Evolutionary conservation across 2,113 vertebrate genomes (phyloP).

Genomic region (Sylvietta virens): DNA sequence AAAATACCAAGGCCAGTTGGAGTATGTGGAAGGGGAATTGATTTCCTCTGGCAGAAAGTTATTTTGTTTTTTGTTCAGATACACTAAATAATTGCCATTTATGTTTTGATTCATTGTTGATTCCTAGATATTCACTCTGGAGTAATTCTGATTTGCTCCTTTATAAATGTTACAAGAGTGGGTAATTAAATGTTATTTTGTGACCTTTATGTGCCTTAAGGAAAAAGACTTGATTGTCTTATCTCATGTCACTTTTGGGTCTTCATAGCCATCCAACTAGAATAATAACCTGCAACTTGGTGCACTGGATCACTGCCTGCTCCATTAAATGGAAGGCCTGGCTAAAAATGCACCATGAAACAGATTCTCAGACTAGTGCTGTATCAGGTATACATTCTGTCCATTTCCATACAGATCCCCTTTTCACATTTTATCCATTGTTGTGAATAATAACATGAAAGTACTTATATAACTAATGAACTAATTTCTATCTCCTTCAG

Average conservation of each 20-base stretch:
- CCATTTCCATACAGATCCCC: background rate
- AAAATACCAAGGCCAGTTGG: conserved; percentile 36
- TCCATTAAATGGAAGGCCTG: background rate
- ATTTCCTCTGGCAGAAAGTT: conserved; percentile 5
- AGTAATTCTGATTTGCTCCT: conserved; percentile 8
- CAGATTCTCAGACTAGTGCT: background rate
- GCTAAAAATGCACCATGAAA: background rate
- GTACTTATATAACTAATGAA: background rate
- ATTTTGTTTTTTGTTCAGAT: background rate
- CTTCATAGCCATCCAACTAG: background rate
- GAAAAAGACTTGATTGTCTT: conserved; percentile 28
- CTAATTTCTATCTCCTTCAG: background rate
- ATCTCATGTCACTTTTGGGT: background rate
- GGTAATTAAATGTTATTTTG: conserved; percentile 56
- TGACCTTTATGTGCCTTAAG: conserved; percentile 60
- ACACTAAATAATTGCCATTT: conserved; percentile 42
- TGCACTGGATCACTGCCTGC: background rate
- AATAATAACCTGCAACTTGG: background rate
- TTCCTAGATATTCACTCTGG: conserved; percentile 20
- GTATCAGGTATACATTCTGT: background rate
- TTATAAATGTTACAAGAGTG: conserved; percentile 30
- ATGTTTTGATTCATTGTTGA: conserved; percentile 14
- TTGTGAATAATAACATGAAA: background rate
- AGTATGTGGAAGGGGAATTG: conserved; percentile 16
- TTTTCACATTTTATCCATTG: background rate